These are phyloP conservation scores for Synanthedon myopaeformis DNA, from an alignment of 2,888 invertebrate species.

Conservation along the genomic window DNA sequence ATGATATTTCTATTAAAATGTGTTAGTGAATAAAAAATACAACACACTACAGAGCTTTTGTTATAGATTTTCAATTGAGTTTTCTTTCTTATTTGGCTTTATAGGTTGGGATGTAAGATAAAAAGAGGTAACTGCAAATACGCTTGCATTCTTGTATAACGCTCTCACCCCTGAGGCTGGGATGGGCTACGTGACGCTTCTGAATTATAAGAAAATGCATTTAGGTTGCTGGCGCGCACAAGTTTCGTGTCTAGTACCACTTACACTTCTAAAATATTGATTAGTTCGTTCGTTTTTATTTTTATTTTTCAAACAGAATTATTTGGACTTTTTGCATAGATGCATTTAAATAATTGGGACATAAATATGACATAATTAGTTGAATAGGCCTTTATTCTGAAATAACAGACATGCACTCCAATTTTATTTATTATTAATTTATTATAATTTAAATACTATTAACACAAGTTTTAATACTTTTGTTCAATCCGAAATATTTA, in stretches of 20 bases:
- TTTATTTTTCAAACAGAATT: too few relatives aligned
- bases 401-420: too few relatives aligned
- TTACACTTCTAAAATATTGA: conserved; percentile 36
- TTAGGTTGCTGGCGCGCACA: conserved; percentile 46
- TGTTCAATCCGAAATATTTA: too few relatives aligned
- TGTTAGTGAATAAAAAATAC: too few relatives aligned
- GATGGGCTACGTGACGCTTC: conserved; percentile 60
- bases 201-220: conserved; percentile 70
- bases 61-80: background rate
- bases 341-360: too few relatives aligned
- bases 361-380: too few relatives aligned
- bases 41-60: background rate
- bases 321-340: too few relatives aligned
- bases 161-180: conserved; percentile 42
- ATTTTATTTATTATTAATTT: too few relatives aligned
- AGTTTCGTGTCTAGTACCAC: conserved; percentile 44
- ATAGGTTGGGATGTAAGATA: conserved; percentile 49
- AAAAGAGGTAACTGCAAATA: conserved; percentile 64
- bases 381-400: too few relatives aligned
- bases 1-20: too few relatives aligned
- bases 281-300: conserved; percentile 11
- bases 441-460: too few relatives aligned
- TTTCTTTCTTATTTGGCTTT: conserved; percentile 40
- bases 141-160: conserved; percentile 52
- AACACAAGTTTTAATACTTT: too few relatives aligned